Base-by-base conservation (phyloP, 2,888 invertebrate species). In the Athalia rosae region DNA sequence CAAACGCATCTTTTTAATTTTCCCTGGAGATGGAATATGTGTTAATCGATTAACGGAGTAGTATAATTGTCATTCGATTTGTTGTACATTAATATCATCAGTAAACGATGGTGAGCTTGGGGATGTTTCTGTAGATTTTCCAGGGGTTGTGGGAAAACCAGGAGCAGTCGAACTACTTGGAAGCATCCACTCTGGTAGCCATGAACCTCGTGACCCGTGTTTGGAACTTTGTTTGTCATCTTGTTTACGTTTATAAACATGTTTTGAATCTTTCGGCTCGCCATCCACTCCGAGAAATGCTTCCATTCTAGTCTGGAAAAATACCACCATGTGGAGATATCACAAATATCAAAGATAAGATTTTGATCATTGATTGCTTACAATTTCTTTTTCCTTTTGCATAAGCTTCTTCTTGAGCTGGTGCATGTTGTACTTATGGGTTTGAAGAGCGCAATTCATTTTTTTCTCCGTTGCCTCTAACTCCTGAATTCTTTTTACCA, bases 321-420 rank as follows among this genome's bases (percentile, higher is more conserved):
- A 76, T 76, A 63, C 41, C 6, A n/a, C 15, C 13, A 9, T 64
- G 64, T n/a, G 15, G 9, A 3, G 4, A 41, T 9, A 53, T 53
- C 28, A 15, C 4, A 47, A 4, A 3, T 69, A 69, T 48, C 15
- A 5, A 50, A 45, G 3, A 11, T 61, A 13, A 13, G 4, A 15
- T 3, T 28, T 61, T 5, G 61, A 28, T 8, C 15, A 61, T 4
- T 13, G 28, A 71, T 13, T 9, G 67, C 71, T 62, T 61, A 82
- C 80, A 53, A 79, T 13, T 58, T 79, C 77, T 58, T 77, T 78
- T 58, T 74, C 76, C 45, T 67, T 80, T 66, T 73, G 43, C 61
- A 74, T 53, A 3, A 76, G 53, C 66, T 80, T 80, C 62, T 83
- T 81, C 47, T 79, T 81, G 45, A 69, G 28, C 15, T 80, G 79